These are phyloP conservation scores for Oreonectes daqikongensis DNA, from an alignment of 2,797 vertebrate species.

Conservation along the genomic window DNA sequence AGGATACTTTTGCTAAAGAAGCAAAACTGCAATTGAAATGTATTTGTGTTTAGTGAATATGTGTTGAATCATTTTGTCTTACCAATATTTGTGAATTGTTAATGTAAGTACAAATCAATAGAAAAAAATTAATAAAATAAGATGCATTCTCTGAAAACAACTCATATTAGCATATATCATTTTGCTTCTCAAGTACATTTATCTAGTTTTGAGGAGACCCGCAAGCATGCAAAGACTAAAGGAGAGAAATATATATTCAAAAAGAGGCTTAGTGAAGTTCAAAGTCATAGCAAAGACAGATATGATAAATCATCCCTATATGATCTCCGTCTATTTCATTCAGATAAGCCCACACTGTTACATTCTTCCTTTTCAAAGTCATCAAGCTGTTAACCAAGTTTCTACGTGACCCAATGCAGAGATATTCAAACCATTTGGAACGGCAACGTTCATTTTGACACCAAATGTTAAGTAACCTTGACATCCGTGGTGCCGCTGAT, in stretches of 20 bases:
- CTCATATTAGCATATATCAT: neutral
- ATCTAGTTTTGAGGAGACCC: neutral
- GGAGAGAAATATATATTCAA: neutral
- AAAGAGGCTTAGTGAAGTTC: neutral
- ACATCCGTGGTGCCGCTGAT: neutral
- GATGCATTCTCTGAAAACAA: neutral
- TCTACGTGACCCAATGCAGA: neutral
- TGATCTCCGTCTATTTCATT: conserved; percentile 1
- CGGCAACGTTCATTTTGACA: neutral
- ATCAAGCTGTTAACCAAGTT: conserved; percentile 1
- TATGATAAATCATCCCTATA: neutral
- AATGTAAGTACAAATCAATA: too few relatives aligned
- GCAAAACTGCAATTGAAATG: neutral
- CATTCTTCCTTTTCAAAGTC: conserved; percentile 1
- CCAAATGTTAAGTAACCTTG: neutral
- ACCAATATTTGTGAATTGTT: too few relatives aligned
- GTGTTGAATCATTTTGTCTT: neutral
- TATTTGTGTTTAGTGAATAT: neutral
- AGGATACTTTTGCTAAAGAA: neutral
- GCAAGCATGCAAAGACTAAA: neutral
- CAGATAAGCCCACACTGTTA: neutral
- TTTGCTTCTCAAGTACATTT: neutral
- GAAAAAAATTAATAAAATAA: neutral
- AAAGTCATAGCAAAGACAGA: conserved; percentile 1
- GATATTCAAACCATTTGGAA: neutral